These are phyloP conservation scores for Phaedon cochleariae DNA, from an alignment of 2,888 invertebrate species.

Conservation along the genomic window DNA sequence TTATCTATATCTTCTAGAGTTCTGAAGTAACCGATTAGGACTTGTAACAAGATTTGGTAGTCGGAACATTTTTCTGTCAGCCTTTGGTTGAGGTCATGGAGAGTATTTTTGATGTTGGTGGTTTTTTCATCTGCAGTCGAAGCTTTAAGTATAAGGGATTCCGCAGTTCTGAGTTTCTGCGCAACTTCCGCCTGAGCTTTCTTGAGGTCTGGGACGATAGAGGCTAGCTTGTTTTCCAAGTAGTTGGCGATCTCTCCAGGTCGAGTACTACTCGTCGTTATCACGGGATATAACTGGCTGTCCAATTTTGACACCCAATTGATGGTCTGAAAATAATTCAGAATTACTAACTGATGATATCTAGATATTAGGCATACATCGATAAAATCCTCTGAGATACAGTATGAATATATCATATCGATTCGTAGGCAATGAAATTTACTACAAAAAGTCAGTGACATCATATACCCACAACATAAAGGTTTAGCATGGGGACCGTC, in stretches of 20 bases:
- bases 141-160: conserved; percentile 71
- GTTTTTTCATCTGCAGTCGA: conserved; percentile 64
- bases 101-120: conserved; percentile 71
- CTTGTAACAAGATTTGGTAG: conserved; percentile 75
- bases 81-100: conserved; percentile 72
- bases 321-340: conserved; percentile 65
- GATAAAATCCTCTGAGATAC: no score
- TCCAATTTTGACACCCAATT: conserved; percentile 75
- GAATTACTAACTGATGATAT: no score
- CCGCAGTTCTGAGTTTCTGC: conserved; percentile 72
- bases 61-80: conserved; percentile 74
- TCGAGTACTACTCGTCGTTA: conserved; percentile 70
- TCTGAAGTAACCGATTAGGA: conserved; percentile 76
- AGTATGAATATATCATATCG: no score
- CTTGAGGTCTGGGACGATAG: conserved; percentile 69
- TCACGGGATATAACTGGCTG: conserved; percentile 78
- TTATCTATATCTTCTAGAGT: conserved; percentile 71
- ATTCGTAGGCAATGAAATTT: no score
- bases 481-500: no score
- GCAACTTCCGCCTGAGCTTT: conserved; percentile 74
- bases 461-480: no score
- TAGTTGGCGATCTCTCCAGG: conserved; percentile 67
- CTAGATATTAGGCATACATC: no score
- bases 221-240: conserved; percentile 67
- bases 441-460: no score